Base-by-base conservation (phyloP, 2,113 vertebrate genomes). In the Hucho hucho region DNA sequence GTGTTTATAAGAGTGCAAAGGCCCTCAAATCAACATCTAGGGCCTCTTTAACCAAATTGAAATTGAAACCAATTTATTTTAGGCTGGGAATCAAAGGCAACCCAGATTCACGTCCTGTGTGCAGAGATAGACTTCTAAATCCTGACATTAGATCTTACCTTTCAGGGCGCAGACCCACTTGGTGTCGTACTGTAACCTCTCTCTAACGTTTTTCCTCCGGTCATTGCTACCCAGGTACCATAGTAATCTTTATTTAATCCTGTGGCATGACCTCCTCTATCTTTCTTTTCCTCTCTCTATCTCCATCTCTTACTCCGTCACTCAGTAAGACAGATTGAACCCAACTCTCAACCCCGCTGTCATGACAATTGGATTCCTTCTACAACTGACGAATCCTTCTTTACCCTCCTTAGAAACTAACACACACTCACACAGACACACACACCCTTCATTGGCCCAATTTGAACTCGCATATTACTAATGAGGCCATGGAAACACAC, bases 311-410 rank as follows among this genome's bases (percentile, higher is more conserved):
- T 7, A 58, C 49, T 67, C 29, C 9, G 43, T 73, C 37, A 64
- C 64, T 37, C 59, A 20, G 70, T 66, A 29, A 59, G 37, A 56
- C 56, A 71, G 3, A 29, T 59, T n/a, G 58, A 46, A 77, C 0
- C 0, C 59, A 25, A 9, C 59, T 59, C 75, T 67, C 26, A 20
- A 56, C 75, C 69, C 65, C 43, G 59, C 64, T 26, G 69, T 79
- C 67, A 22, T 46, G 71, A 77, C 82, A 75, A 64, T 72, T 75
- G 56, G 73, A 84, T 82, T 81, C 24, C 81, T 76, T 68, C 53
- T 80, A 83, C 24, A 85, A 76, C 64, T 28, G 3, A 69, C 20
- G 22, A 22, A 72, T 16, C 58, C 56, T 18, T 18, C 49, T 53
- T 24, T 76, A 65, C 13, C 49, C 12, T 53, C 49, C 49, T 53